Conservation (phyloP, 2,113 vertebrate species). For the Poecile atricapillus region DNA sequence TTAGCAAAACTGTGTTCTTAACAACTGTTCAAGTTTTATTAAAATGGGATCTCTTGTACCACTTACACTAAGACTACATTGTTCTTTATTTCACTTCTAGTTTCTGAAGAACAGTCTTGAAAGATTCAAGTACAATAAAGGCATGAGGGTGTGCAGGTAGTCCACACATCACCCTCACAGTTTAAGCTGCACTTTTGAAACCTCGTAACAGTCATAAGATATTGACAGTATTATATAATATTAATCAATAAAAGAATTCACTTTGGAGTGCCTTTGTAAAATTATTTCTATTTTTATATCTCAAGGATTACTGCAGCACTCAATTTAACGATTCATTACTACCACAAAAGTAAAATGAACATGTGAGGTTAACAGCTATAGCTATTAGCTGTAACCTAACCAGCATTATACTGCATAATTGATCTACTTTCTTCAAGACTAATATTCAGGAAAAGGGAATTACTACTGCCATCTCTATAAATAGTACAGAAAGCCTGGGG, state of each 20-base stretch:
- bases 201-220: not conserved
- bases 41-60: not conserved
- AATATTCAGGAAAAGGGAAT: not conserved
- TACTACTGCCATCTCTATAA: not conserved
- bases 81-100: not conserved
- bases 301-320: not conserved
- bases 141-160: not conserved
- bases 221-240: not conserved
- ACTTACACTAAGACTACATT: not conserved
- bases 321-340: not conserved
- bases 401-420: not conserved
- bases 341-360: constrained; percentile 9
- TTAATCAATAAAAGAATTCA: not conserved
- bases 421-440: constrained; percentile 25
- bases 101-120: not conserved
- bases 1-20: not conserved
- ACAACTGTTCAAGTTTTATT: not conserved
- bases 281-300: not conserved
- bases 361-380: not conserved
- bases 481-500: constrained; percentile 1
- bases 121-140: not conserved
- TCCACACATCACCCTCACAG: not conserved
- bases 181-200: not conserved
- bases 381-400: constrained; percentile 22
- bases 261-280: constrained; percentile 12